Percentiles rank a stretch among this genome's conserved stretches.
Evolutionary conservation across 2,113 vertebrate genomes (phyloP).

Genomic region (Trematomus loennbergii): DNA sequence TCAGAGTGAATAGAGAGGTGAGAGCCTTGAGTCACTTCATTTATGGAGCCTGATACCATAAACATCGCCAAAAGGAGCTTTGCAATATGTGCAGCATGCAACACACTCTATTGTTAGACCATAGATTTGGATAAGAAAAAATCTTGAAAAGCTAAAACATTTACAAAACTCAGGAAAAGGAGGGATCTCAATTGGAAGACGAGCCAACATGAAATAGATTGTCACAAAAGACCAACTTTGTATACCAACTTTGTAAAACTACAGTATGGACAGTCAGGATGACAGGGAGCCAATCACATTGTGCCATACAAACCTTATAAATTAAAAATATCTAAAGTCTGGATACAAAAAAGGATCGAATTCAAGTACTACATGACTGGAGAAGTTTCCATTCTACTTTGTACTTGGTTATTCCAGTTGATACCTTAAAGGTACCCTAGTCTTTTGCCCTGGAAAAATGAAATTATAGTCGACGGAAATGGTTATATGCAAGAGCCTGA

Average conservation of each 20-base stretch:
- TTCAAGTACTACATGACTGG: too few species aligned
- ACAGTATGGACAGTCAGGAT: background rate
- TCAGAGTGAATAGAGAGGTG: slow-evolving; percentile 40
- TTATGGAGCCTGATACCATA: background rate
- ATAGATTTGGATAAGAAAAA: background rate
- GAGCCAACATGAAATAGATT: background rate
- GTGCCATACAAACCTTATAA: too few species aligned
- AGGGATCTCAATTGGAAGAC: background rate
- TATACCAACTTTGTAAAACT: too few species aligned
- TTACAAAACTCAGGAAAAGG: background rate
- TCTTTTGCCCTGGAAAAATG: too few species aligned
- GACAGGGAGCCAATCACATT: too few species aligned
- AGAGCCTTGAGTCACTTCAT: slow-evolving; percentile 15
- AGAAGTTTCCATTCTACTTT: too few species aligned
- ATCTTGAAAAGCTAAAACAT: background rate
- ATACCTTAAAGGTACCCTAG: background rate
- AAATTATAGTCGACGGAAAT: too few species aligned
- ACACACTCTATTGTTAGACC: background rate
- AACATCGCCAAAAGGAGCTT: background rate
- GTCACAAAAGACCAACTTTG: background rate
- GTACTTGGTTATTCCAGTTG: too few species aligned
- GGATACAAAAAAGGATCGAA: background rate
- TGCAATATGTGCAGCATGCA: background rate
- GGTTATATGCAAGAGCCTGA: too few species aligned
- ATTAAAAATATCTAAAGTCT: background rate